Percentiles rank a stretch among this genome's conserved stretches.
Conservation (phyloP, 2,797 vertebrate genomes). For the Poecilia gillii region DNA sequence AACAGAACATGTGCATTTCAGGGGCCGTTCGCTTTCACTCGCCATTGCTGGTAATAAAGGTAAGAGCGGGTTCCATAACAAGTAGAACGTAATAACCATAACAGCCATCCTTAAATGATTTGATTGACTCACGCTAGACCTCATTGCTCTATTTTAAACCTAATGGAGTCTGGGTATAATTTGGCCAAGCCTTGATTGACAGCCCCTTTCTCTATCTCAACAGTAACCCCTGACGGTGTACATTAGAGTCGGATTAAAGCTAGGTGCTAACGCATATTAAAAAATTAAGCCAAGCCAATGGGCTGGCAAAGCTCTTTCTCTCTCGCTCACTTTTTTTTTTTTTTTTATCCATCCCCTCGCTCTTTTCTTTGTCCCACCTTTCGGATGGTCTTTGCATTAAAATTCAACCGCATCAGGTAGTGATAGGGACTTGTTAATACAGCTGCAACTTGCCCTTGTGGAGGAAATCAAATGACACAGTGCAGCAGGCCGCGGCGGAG, state of each 20-base stretch:
- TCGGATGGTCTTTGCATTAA: conserved; percentile 69
- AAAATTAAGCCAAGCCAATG: conserved; percentile 84
- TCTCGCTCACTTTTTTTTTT: not conserved
- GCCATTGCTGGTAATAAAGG: conserved; percentile 65
- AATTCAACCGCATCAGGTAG: conserved; percentile 69
- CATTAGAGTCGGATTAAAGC: conserved; percentile 86
- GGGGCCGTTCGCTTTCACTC: conserved; percentile 42
- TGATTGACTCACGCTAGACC: conserved; percentile 83
- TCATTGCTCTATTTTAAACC: conserved; percentile 81
- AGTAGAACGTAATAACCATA: conserved; percentile 76
- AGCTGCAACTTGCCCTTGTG: conserved; percentile 75
- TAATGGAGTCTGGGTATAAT: conserved; percentile 86
- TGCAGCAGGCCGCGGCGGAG: conserved; percentile 65
- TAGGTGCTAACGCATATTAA: conserved; percentile 86
- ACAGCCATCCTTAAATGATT: conserved; percentile 80
- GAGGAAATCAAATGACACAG: conserved; percentile 73
- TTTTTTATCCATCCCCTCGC: no score
- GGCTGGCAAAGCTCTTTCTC: conserved; percentile 71
- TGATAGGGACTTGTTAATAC: conserved; percentile 77
- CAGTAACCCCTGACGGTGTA: conserved; percentile 86
- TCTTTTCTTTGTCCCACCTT: conserved; percentile 38
- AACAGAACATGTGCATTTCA: conserved; percentile 61
- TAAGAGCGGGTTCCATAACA: conserved; percentile 78
- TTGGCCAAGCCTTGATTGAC: conserved; percentile 85
- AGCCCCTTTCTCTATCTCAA: conserved; percentile 84